These are phyloP conservation scores for Sycophila texana DNA, from an alignment of 2,888 invertebrate genomes.

Conservation along the genomic window DNA sequence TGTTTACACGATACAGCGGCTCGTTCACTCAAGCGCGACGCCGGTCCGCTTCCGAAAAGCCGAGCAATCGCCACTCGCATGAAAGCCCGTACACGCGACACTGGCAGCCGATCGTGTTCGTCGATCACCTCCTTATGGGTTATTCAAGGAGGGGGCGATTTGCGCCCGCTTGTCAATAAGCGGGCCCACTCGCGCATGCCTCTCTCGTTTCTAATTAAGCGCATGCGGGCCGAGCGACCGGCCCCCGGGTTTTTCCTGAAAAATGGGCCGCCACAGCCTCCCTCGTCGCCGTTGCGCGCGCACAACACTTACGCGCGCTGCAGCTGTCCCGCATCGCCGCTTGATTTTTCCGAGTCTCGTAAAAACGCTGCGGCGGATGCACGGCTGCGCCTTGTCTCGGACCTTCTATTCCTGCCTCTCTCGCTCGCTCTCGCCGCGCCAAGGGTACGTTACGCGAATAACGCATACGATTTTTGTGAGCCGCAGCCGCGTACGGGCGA, in stretches of 20 bases:
- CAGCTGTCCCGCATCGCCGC: slow-evolving; percentile 70
- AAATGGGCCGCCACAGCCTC: slow-evolving; percentile 40
- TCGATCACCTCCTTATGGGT: too few species aligned
- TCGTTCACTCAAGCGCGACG: too few species aligned
- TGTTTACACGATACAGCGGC: not conserved
- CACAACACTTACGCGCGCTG: slow-evolving; percentile 34
- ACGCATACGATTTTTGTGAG: slow-evolving; percentile 35
- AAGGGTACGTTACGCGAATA: slow-evolving; percentile 10
- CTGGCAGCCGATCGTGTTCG: too few species aligned
- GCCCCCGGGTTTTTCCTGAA: slow-evolving; percentile 39
- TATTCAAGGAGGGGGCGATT: too few species aligned
- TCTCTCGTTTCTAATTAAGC: slow-evolving; percentile 49
- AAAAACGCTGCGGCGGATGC: slow-evolving; percentile 33
- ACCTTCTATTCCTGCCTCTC: too few species aligned
- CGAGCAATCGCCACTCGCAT: too few species aligned
- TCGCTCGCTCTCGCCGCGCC: too few species aligned
- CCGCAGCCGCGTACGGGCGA: not conserved
- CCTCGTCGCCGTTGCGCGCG: slow-evolving; percentile 5
- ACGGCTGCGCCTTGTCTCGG: too few species aligned
- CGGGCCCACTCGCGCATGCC: slow-evolving; percentile 8
- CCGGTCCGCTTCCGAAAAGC: too few species aligned
- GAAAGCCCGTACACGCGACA: too few species aligned
- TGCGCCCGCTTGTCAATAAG: not conserved
- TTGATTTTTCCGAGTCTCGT: slow-evolving; percentile 11
- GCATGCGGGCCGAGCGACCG: slow-evolving; percentile 2